phyloP scores from a whole-genome alignment of 2,797 vertebrate species.

The Nannoperca australis region DNA sequence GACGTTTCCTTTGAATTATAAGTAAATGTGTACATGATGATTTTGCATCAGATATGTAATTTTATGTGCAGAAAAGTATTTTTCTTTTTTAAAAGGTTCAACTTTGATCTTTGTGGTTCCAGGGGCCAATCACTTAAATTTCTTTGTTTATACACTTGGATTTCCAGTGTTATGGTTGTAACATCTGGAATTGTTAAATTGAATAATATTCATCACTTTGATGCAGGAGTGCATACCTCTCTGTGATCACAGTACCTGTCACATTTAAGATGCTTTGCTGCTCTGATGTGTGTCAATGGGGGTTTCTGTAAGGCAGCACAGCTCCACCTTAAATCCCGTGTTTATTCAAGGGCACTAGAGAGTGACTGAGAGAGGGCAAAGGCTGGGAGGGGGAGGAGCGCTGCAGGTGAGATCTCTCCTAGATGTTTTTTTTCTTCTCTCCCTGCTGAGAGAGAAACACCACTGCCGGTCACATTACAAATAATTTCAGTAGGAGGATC shows the following conservation, averaged over 20 bases:
- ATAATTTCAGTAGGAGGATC: constrained; percentile 52
- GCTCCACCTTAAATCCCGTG: constrained; percentile 74
- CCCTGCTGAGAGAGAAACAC: constrained; percentile 38
- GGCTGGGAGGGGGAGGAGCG: constrained; percentile 76
- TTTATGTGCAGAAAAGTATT: not conserved
- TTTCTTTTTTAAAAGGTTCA: not conserved
- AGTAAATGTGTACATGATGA: no score
- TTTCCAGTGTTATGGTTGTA: not conserved
- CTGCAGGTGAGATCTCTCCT: constrained; percentile 74
- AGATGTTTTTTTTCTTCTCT: constrained; percentile 47
- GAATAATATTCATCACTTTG: not conserved
- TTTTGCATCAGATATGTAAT: no score
- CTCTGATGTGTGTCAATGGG: not conserved
- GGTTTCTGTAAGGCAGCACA: not conserved
- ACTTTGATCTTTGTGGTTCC: fast-evolving
- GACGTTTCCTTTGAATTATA: no score
- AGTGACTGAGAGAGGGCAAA: constrained; percentile 69
- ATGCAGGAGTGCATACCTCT: not conserved
- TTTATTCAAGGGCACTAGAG: constrained; percentile 59
- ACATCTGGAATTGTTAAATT: not conserved
- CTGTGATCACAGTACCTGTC: not conserved
- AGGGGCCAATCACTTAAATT: not conserved
- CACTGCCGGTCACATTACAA: constrained; percentile 42
- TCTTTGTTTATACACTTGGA: not conserved
- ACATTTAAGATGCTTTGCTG: constrained; percentile 39